Conservation (phyloP, 2,797 vertebrate species). For the Thalassophryne amazonica region DNA sequence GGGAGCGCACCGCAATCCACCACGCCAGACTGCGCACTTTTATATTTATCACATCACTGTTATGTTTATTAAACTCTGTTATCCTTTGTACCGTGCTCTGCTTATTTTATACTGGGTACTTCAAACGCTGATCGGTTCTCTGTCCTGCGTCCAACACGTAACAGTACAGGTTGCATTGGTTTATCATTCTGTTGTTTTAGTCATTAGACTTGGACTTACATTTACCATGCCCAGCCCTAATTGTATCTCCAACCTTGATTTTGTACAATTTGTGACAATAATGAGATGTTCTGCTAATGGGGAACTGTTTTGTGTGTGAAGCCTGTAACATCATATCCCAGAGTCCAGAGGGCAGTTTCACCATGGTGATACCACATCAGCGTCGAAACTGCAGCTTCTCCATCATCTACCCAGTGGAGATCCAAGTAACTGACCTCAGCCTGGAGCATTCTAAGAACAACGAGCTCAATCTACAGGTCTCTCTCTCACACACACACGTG, state of each 20-base stretch:
- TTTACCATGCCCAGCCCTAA: constrained; percentile 45
- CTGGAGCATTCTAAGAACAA: constrained; percentile 81
- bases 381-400: constrained; percentile 96
- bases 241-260: constrained; percentile 48
- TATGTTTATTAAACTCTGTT: too few species aligned
- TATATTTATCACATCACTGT: too few species aligned
- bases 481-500: not conserved
- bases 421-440: constrained; percentile 89
- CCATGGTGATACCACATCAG: constrained; percentile 89
- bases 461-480: constrained; percentile 65
- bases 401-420: constrained; percentile 92
- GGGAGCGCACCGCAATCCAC: too few species aligned
- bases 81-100: too few species aligned
- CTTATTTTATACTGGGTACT: too few species aligned
- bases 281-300: constrained; percentile 56
- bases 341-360: constrained; percentile 91
- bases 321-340: constrained; percentile 97
- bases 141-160: too few species aligned
- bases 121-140: too few species aligned
- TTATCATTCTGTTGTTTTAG: constrained; percentile 49
- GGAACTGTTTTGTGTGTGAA: constrained; percentile 50
- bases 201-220: constrained; percentile 46
- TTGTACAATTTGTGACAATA: constrained; percentile 54
- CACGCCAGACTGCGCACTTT: too few species aligned
- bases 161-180: too few species aligned